Conservation (phyloP, 2,113 vertebrate genomes). For the Clarias batrachus region DNA sequence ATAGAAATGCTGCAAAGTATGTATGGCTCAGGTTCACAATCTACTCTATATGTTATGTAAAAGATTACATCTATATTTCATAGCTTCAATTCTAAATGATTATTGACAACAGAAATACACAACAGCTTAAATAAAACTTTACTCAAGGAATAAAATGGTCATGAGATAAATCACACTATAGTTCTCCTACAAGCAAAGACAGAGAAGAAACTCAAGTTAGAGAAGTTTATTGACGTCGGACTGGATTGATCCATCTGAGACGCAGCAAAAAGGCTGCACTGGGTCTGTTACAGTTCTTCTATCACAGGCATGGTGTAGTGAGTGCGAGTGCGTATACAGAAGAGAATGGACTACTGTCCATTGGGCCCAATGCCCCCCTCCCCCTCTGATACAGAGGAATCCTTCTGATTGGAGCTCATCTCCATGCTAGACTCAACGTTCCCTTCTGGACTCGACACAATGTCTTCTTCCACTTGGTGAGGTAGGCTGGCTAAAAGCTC, state of each 20-base stretch:
- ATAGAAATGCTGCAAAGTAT: background rate
- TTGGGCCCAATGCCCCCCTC: conserved; percentile 77
- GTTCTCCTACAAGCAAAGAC: background rate
- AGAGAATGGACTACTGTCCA: conserved; percentile 65
- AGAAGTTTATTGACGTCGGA: conserved; percentile 69
- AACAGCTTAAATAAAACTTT: background rate
- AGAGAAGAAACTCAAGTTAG: conserved; percentile 55
- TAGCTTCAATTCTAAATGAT: background rate
- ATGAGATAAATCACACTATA: too few relatives aligned
- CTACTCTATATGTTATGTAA: background rate
- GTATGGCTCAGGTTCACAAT: background rate
- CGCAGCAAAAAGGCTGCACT: conserved; percentile 68
- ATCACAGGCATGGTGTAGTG: conserved; percentile 69
- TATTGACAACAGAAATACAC: background rate
- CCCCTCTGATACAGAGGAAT: conserved; percentile 89
- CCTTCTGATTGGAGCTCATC: conserved; percentile 66
- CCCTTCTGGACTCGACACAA: conserved; percentile 75
- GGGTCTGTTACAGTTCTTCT: conserved; percentile 64
- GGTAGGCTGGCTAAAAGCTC: conserved; percentile 93
- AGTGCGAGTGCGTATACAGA: conserved; percentile 43
- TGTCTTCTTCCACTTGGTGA: conserved; percentile 87
- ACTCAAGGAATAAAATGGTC: background rate
- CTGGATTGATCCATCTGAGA: conserved; percentile 63
- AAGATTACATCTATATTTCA: background rate
- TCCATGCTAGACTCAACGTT: conserved; percentile 70